Base-by-base conservation (phyloP, 2,888 invertebrate species). In the Eilema depressum region DNA sequence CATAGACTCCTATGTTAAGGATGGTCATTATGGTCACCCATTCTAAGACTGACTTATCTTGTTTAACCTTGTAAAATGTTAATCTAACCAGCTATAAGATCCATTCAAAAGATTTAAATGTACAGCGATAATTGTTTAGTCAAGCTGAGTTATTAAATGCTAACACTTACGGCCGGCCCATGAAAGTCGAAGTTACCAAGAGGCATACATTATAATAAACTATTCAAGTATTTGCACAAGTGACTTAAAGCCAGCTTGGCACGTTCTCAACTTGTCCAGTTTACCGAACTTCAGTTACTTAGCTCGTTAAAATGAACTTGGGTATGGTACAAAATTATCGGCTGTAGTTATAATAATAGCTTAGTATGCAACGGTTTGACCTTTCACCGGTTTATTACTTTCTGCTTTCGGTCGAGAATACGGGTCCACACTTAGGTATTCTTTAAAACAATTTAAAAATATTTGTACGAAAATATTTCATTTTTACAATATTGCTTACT, bases 281-380 rank as follows among this genome's bases (percentile, higher is more conserved):
- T 82, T 14, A 10, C 20, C 68, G 37, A 79, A 82, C 77, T 85
- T 83, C 71, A 79, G 82, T 83, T 85, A 84, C 79, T 87, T 83
- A 83, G 84, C 80, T 88, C 85, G 90, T 90, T 90, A 89, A 77
- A 80, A 75, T 78, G 76, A 84, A 86, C 85, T 84, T 86, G 75
- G 71, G 73, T 63, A 63, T 37, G 47, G 30, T 41, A 57, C 25
- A 56, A 71, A 68, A 71, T 67, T 41, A 71, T 71, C 61, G 68
- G 47, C 63, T 17, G 37, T 20, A 59, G 60, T 33, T 63, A 5
- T 68, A 37, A 59, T 30, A 33, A 23, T 64, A 60, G 20, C 26
- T 68, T 30, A 30, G 30, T 61, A 17, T 41, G 28, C 26, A 41
- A 53, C 28, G 59, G 41, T 59, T 59, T 47, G 14, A n/a, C 60